Evolutionary conservation across 2,888 invertebrate species (phyloP).

Genomic region (Ramazzottius varieornatus): DNA sequence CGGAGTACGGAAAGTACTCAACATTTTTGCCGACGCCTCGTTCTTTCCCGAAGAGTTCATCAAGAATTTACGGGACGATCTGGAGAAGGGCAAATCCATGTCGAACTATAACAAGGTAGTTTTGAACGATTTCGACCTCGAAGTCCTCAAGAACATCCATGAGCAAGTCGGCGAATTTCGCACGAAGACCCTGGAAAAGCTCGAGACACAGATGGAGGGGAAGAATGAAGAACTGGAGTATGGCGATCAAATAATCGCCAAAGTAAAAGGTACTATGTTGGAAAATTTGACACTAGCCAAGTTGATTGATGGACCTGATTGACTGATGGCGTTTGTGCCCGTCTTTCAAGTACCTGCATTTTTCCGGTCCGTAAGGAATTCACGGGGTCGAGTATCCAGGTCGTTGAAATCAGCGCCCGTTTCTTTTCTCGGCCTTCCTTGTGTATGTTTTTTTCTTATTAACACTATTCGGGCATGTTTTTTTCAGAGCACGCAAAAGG

Average conservation of each 20-base stretch:
- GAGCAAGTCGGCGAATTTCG: neutral
- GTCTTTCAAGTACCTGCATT: too few relatives aligned
- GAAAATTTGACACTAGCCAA: too few relatives aligned
- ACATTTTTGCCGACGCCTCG: neutral
- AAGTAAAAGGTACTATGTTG: neutral
- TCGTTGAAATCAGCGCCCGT: too few relatives aligned
- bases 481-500: neutral
- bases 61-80: neutral
- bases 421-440: too few relatives aligned
- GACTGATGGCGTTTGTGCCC: too few relatives aligned
- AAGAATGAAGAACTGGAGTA: neutral
- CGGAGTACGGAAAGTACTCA: neutral
- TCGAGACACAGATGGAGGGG: neutral
- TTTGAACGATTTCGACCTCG: neutral
- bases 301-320: too few relatives aligned
- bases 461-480: too few relatives aligned
- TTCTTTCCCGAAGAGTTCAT: neutral
- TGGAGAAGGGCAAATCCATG: neutral
- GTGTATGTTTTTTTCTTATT: too few relatives aligned
- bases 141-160: neutral
- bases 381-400: too few relatives aligned
- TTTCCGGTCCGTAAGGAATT: too few relatives aligned
- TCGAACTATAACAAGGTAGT: neutral
- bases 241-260: neutral
- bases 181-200: neutral